These are phyloP conservation scores for Grantiella picta DNA, from an alignment of 2,113 vertebrate genomes.

Conservation along the genomic window DNA sequence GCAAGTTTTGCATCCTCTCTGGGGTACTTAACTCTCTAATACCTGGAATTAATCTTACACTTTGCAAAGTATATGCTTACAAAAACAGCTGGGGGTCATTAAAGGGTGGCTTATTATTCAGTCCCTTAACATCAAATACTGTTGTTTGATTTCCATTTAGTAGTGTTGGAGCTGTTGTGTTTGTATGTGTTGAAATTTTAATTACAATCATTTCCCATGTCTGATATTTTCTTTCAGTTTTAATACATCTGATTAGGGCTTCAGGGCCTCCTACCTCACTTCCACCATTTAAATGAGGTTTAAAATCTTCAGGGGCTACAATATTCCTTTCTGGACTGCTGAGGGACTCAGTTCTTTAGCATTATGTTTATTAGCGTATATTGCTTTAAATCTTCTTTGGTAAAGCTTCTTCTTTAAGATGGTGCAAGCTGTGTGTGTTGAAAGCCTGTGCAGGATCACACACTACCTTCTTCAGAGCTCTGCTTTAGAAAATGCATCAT, in stretches of 20 bases:
- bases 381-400: neutral
- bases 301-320: neutral
- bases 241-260: slow-evolving; percentile 28
- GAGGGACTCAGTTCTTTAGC: neutral
- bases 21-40: slow-evolving; percentile 9
- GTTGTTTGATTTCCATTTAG: slow-evolving; percentile 24
- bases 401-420: neutral
- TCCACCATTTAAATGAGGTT: neutral
- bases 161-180: neutral
- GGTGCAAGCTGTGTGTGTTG: neutral
- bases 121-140: neutral
- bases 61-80: neutral
- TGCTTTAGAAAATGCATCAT: neutral
- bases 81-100: neutral
- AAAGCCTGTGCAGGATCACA: neutral
- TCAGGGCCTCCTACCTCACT: neutral
- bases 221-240: slow-evolving; percentile 50
- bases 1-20: neutral
- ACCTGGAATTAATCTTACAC: neutral
- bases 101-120: neutral
- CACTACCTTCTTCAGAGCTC: neutral
- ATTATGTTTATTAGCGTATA: neutral
- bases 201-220: slow-evolving; percentile 38
- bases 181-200: slow-evolving; percentile 37
- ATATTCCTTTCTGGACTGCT: neutral